Conservation (phyloP, 2,113 vertebrate species). For the Dicrurus megarhynchus region DNA sequence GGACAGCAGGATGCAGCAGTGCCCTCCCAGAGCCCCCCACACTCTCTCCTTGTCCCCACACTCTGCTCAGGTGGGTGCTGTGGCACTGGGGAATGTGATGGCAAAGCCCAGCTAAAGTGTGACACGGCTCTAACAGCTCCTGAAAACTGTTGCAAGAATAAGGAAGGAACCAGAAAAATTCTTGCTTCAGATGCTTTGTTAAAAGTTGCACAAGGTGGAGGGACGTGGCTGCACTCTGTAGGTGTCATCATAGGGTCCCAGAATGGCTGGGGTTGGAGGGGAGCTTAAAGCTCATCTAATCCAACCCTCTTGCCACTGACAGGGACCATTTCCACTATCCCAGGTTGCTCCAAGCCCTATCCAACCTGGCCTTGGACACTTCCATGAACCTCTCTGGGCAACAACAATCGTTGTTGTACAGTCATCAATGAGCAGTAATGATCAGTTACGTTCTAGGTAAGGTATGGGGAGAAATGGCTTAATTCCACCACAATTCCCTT, state of each 20-base stretch:
- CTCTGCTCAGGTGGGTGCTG: neutral
- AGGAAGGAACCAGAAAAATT: constrained; percentile 14
- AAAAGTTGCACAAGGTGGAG: neutral
- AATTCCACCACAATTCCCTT: neutral
- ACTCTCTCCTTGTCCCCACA: fast-evolving
- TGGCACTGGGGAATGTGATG: neutral
- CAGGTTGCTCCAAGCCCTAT: neutral
- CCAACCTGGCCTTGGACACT: neutral
- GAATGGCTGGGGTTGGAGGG: neutral
- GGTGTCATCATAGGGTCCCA: neutral
- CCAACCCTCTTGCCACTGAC: neutral
- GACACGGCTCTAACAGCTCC: neutral
- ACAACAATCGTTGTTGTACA: neutral
- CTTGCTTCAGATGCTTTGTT: neutral
- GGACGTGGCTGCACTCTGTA: neutral
- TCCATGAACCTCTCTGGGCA: neutral
- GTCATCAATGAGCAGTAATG: neutral
- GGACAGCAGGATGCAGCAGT: neutral
- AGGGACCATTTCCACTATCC: neutral
- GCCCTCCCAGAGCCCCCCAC: neutral
- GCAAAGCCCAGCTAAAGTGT: neutral
- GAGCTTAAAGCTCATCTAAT: neutral
- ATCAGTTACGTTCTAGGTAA: neutral
- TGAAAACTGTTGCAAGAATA: neutral
- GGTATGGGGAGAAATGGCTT: neutral